A percentile compares a stretch with the other conserved stretches of the same genome.
phyloP scores from a whole-genome alignment of 53 echinoderm and acorn worm genomes.

The Arbacia lixula region DNA sequence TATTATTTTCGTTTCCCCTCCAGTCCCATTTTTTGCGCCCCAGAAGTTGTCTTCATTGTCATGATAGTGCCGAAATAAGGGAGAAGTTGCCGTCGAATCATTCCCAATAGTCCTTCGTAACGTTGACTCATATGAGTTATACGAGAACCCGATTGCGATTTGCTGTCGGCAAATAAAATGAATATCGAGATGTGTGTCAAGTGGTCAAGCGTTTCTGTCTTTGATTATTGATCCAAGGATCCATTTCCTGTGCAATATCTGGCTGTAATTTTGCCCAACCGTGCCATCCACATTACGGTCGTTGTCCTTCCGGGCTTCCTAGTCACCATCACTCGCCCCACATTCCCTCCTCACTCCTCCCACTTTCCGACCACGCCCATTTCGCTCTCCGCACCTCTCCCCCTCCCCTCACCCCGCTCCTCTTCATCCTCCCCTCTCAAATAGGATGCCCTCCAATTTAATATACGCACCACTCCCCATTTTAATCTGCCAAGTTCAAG shows the following conservation, averaged over 20 bases:
- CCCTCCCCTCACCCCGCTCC: neutral
- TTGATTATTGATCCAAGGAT: conserved; percentile 27
- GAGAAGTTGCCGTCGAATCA: too few relatives aligned
- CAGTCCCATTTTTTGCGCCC: too few relatives aligned
- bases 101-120: neutral
- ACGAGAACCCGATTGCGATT: too few relatives aligned
- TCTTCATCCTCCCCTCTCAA: neutral
- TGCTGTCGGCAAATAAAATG: too few relatives aligned
- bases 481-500: conserved; percentile 38
- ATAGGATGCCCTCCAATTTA: neutral
- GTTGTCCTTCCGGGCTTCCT: conserved; percentile 32
- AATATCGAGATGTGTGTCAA: too few relatives aligned
- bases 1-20: conserved; percentile 39
- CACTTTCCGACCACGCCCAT: neutral
- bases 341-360: neutral
- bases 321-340: neutral
- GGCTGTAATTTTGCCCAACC: too few relatives aligned
- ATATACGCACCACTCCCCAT: too few relatives aligned
- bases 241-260: conserved; percentile 43
- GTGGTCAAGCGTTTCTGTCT: conserved; percentile 18
- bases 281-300: neutral
- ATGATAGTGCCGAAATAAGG: too few relatives aligned
- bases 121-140: conserved; percentile 35
- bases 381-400: neutral
- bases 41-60: too few relatives aligned